Evolutionary conservation across 2,888 invertebrate genomes (phyloP).

Genomic region (Amblyjoppa fuscipennis): DNA sequence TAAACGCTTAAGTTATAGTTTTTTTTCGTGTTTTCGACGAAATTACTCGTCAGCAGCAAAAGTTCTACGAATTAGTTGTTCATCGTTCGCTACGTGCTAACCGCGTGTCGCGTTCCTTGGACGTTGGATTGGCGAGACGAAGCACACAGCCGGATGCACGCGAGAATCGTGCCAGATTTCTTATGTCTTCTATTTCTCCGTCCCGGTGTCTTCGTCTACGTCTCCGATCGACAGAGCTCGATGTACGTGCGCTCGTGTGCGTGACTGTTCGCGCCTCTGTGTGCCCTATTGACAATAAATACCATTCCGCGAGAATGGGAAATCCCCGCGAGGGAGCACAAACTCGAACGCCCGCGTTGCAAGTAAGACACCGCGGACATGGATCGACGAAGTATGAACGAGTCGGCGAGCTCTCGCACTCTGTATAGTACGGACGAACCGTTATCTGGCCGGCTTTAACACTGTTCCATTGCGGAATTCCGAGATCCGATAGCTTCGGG

Average conservation of each 20-base stretch:
- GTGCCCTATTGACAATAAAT: conserved; percentile 69
- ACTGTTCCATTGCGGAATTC: conserved; percentile 68
- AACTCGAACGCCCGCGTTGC: conserved; percentile 17
- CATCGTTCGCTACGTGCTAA: background rate
- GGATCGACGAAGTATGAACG: conserved; percentile 25
- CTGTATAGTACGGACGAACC: conserved; percentile 71
- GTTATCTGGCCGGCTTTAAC: conserved; percentile 83
- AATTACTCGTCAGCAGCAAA: background rate
- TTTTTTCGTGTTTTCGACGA: background rate
- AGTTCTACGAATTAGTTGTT: background rate
- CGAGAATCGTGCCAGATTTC: conserved; percentile 69
- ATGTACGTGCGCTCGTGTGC: conserved; percentile 30
- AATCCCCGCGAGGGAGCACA: conserved; percentile 10
- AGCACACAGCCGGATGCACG: conserved; percentile 56
- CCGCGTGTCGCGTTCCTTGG: conserved; percentile 34
- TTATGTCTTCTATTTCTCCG: conserved; percentile 39
- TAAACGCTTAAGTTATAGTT: background rate
- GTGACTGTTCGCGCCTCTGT: conserved; percentile 25
- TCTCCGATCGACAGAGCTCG: conserved; percentile 40
- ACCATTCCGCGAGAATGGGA: conserved; percentile 49
- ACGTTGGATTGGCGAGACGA: conserved; percentile 44
- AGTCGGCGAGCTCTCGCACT: conserved; percentile 58
- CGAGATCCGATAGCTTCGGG: conserved; percentile 52
- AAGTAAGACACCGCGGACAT: conserved; percentile 31
- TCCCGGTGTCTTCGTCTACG: conserved; percentile 11